Base-by-base conservation (phyloP, 2,888 invertebrate species). In the Nebria brevicollis region DNA sequence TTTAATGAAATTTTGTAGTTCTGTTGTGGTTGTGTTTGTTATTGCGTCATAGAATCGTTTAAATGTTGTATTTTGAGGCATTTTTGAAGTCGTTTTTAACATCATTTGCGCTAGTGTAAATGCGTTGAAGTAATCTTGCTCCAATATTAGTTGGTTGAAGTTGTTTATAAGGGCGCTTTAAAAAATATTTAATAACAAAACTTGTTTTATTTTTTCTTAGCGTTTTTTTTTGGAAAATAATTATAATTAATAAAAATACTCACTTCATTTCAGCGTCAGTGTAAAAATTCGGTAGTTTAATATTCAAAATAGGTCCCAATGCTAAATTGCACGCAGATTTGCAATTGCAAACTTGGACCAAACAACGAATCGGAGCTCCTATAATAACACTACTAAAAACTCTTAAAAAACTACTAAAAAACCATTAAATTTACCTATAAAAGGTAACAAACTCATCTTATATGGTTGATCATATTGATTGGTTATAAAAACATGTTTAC, bases 121-220 rank as follows among this genome's bases (percentile, higher is more conserved):
- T 8, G 80, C 80, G n/a, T 68, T 70, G 72, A 80, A 80, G 66
- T 80, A 80, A 72, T 80, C 80, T 75, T 80, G 75, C 75, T 80
- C 80, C 25, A 20, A 34, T 7, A 80, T 75, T 15, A 72, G 75
- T 70, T 70, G 75, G 7, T 80, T 80, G 65, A 80, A 80, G 66
- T 64, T 75, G 10, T 66, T 79, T 54, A 79, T 42, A 1, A 79
- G 34, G 13, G 43, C 66, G 26, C 79, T 79, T 65, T 4, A 77
- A 66, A 7, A 15, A 68, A 26, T 15, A 68, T 10, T n/a, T 13
- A 8, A 15, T 25, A 8, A 68, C 68, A 4, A 2, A 68, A 34
- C 1, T 34, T 34, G 34, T 2, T 4, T 34, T 68, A n/a, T 25
- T 4, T 68, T n/a, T 25, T 2, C 13, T 7, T 25, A 25, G 8